Evolutionary conservation across 2,888 invertebrate species (phyloP), one percentile per base, ranked within the genome.

Genomic region (Tetragnatha montana): DNA sequence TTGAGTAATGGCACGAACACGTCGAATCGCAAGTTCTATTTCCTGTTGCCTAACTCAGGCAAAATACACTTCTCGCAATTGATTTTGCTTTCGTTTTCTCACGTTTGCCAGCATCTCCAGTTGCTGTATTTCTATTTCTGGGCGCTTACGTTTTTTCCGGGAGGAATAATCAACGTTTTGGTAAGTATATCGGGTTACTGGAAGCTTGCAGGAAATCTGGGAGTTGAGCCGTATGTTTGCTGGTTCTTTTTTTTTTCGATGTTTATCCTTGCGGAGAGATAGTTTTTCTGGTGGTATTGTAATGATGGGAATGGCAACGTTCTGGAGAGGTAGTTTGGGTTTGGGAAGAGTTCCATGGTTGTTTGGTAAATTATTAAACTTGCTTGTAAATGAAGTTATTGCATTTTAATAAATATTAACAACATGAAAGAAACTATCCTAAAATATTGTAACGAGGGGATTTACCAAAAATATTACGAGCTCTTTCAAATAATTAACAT

Each of bases 1-100:
- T 80, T 80, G 80, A 73, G 60, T 86, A 80, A 80, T 80, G 79
- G 78, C 68, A 35, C 22, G 60, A 86, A 86, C 86, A 86, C 86
- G 80, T 86, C 70, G 22, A 60, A 50, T 74, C 71, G 73, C 68
- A 79, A 86, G 79, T 75, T 80, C 80, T 86, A 79, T 79, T 86
- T 86, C 73, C 86, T 68, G 19, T 51, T 22, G 73, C 68, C 80
- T 49, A 79, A 86, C 73, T 80, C 86, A 14, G 47, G 71, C 71
- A 71, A 74, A 79, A 60, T 21, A 74, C 73, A 71, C 73, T 86
- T 68, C 80, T 60, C 21, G 79, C 79, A 73, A 80, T 86, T 80
- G 79, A 79, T 86, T 86, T 80, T 73, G 71, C 68, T 60, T 12
- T 71, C n/a, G 73, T 60, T 35, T 22, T 60, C 74, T 50, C 84